Base-by-base conservation (phyloP, 2,797 vertebrate genomes). In the Channallabes apus region DNA sequence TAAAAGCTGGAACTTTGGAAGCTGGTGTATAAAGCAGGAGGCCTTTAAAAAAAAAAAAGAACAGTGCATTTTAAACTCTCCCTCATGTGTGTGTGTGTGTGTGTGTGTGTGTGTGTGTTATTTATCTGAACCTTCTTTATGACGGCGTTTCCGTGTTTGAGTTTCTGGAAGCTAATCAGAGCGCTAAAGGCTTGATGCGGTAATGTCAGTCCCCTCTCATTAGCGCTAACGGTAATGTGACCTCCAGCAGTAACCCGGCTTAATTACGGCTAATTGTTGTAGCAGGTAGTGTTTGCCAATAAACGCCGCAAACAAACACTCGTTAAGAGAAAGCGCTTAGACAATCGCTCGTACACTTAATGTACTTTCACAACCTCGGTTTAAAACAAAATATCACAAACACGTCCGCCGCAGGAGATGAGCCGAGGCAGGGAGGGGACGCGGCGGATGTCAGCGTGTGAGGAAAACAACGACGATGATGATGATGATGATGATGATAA, bases 251-350 rank as follows among this genome's bases (percentile, higher is more conserved):
- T 87, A 82, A 72, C 82, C 83, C 80, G 62, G 7, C 61, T 86
- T 86, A 88, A 88, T 83, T 85, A 88, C 72, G 4, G 61, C 65
- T 88, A 86, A 88, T 85, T 85, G 64, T 54, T 76, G 87, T 82
- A 68, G 29, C 77, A 85, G 71, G 61, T 79, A 69, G 38, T 73
- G 62, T 64, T 83, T 56, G 65, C 83, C 77, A 87, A 85, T 87
- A 80, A 87, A 59, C 79, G n/a, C 32, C 18, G 65, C 72, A 77
- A 84, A 84, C 69, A 85, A 85, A 61, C 62, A 67, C 67, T 83
- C 65, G 61, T 81, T 82, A 81, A 72, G 51, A 38, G 62, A 64
- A 59, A 24, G 79, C 72, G 69, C 80, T 82, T 69, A 80, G 46
- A 35, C 46, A 84, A 51, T 59, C 14, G 58, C 77, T 32, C 62